A percentile compares a stretch with the other conserved stretches of the same genome.
Conservation (phyloP, 2,797 vertebrate species). For the Acomys russatus region DNA sequence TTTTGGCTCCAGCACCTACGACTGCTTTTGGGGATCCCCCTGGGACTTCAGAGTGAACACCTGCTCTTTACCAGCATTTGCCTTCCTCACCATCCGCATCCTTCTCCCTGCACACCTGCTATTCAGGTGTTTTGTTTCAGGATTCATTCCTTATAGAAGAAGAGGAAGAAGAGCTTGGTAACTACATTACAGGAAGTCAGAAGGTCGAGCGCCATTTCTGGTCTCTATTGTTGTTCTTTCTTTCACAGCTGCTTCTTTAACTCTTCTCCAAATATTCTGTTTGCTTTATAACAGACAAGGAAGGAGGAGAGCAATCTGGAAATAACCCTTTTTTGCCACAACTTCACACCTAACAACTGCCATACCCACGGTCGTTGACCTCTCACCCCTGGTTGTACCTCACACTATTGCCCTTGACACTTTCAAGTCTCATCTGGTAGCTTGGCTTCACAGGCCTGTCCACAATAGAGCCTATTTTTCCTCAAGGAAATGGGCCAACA, state of each 20-base stretch:
- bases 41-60: neutral
- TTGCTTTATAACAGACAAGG: neutral
- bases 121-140: neutral
- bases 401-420: no score
- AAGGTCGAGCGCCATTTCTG: neutral
- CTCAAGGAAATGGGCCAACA: neutral
- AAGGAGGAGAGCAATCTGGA: neutral
- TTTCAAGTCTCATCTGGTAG: neutral
- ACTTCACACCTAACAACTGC: neutral
- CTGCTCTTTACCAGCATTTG: neutral
- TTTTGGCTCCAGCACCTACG: neutral
- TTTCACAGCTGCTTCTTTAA: neutral
- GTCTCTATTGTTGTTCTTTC: neutral
- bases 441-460: neutral
- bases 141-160: neutral
- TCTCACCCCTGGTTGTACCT: neutral
- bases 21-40: constrained; percentile 5
- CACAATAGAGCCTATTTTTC: neutral
- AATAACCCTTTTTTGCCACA: neutral
- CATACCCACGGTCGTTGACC: neutral
- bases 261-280: neutral
- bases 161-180: neutral
- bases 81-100: neutral
- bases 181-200: neutral
- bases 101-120: constrained; percentile 50